Percentiles rank a stretch among this genome's conserved stretches.
Conservation (phyloP, 2,113 vertebrate species). For the Eretmochelys imbricata region DNA sequence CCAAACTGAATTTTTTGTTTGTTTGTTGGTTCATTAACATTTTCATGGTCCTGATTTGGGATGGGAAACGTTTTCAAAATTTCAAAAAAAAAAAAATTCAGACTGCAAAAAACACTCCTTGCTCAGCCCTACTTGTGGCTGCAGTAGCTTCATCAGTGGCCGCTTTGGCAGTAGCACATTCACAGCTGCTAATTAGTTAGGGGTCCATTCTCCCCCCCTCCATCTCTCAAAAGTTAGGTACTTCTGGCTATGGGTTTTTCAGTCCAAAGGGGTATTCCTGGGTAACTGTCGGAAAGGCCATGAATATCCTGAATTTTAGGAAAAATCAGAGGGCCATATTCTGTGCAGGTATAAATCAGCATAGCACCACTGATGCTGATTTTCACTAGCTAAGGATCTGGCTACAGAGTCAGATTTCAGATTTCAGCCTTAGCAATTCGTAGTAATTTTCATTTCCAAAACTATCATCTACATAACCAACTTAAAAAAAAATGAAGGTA, state of each 20-base stretch:
- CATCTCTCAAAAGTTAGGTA: not conserved
- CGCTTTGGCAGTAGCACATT: constrained; percentile 35
- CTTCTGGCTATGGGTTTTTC: constrained; percentile 44
- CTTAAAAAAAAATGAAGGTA: not conserved
- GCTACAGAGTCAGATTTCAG: not conserved
- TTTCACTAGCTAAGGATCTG: constrained; percentile 15
- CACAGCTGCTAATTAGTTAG: constrained; percentile 27
- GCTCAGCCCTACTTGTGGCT: not conserved
- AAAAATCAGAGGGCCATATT: constrained; percentile 28
- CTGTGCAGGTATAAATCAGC: not conserved
- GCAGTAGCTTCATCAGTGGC: constrained; percentile 18
- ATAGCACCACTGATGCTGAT: not conserved
- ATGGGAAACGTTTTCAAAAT: too few relatives aligned
- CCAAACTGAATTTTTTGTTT: too few relatives aligned
- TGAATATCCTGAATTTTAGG: constrained; percentile 22
- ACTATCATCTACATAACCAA: not conserved
- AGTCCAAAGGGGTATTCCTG: constrained; percentile 43
- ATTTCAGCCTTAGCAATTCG: not conserved
- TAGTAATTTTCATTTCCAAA: not conserved
- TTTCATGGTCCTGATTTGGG: too few relatives aligned
- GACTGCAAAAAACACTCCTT: not conserved
- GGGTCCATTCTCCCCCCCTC: not conserved
- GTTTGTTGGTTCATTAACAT: too few relatives aligned
- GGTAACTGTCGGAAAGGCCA: constrained; percentile 30
- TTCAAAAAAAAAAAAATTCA: not conserved